Evolutionary conservation across 2,797 vertebrate genomes (phyloP), one percentile per base, ranked within the genome.

Genomic region (Acanthis flammea): DNA sequence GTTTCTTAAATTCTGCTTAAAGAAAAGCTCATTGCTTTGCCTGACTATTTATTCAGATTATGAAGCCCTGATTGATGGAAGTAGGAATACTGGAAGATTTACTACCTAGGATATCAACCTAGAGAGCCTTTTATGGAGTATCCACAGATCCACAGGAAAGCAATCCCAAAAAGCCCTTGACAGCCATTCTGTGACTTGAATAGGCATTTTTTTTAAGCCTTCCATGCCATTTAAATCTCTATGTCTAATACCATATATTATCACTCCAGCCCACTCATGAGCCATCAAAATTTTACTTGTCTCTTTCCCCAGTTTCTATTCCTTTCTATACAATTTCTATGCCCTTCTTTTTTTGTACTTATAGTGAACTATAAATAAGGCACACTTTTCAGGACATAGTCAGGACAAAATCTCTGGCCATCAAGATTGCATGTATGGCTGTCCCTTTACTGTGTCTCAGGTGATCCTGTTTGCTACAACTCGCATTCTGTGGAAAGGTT

Each of bases 1-100:
- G 51, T 51, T 86, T 84, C 51, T 68, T 79, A 55, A 94, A 92
- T 82, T 57, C 53, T 81, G 37, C 24, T 5, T 76, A 57, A 86
- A 55, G 45, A 74, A 86, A 91, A 70, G 27, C 31, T 79, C 10
- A 3, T 81, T 90, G 41, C 19, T 54, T 84, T 68, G 12, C 50
- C 60, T 71, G 25, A 54, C 19, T 48, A 42, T 8, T 54, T 27
- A 70, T 51, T 14, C 45, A n/a, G 47, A 55, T 79, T 81, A 55
- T 80, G 53, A 66, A 92, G 58, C 82, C 58, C n/a, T 35, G 14
- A 47, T 4, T 65, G 67, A 86, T 12, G 2, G 82, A 62, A 55
- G 31, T 91, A 19, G 33, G 31, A 53, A 85, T 60, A 19, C 7
- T 35, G 48, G 12, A 78, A 82, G 5, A 25, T 71, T 57, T 54